Conservation (phyloP, 2,888 invertebrate species). For the Allolobophora icterica region DNA sequence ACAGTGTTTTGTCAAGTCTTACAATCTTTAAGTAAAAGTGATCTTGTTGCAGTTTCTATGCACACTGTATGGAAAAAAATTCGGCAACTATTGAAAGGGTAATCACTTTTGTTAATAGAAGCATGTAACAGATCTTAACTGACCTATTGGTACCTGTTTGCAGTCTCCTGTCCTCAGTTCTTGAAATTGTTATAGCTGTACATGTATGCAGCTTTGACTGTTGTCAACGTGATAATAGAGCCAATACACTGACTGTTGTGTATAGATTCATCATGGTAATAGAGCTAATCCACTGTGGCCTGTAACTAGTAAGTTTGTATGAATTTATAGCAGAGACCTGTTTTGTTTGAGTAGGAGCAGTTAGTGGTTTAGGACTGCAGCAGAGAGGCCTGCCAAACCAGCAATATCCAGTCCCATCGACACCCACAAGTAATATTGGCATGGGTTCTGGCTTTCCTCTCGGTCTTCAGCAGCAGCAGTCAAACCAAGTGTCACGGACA, state of each 20-base stretch:
- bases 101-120: no score
- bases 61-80: no score
- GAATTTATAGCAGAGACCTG: neutral
- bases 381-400: constrained; percentile 44
- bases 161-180: neutral
- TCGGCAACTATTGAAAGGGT: no score
- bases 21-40: neutral
- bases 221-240: no score
- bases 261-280: neutral
- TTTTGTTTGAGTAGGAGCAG: constrained; percentile 11
- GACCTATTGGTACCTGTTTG: neutral
- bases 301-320: neutral
- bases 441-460: constrained; percentile 57
- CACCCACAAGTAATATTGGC: constrained; percentile 59
- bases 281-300: neutral
- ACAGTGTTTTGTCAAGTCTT: neutral
- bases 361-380: constrained; percentile 35
- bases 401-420: constrained; percentile 49
- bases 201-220: no score
- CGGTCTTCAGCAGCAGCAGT: constrained; percentile 50
- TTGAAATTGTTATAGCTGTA: neutral
- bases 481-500: constrained; percentile 36
- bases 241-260: neutral
- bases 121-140: no score
- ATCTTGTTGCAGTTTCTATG: no score